phyloP scores from a whole-genome alignment of 2,113 vertebrate species.

The Illadopsis cleaveri region DNA sequence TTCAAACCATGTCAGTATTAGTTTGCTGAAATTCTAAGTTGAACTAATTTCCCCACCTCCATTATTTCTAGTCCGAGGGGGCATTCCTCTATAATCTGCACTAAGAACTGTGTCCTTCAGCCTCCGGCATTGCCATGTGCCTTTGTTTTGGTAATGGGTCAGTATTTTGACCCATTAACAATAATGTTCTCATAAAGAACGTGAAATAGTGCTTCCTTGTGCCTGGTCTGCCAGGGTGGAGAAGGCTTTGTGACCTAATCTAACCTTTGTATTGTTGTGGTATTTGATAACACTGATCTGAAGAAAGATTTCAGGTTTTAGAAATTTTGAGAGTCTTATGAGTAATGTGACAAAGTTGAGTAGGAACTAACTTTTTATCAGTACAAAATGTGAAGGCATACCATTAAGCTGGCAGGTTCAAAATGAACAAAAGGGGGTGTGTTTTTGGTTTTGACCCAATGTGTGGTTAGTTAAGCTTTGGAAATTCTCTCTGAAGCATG shows the following conservation, averaged over 20 bases:
- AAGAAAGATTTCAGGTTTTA: not conserved
- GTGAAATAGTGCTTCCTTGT: not conserved
- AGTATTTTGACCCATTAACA: not conserved
- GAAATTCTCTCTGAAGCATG: not conserved
- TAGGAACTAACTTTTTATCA: not conserved
- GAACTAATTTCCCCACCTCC: not conserved
- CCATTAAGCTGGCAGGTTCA: not conserved
- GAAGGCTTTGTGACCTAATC: not conserved
- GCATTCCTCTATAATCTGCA: not conserved
- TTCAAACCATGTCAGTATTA: not conserved
- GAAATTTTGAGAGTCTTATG: not conserved
- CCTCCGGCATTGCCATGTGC: not conserved
- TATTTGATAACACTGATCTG: not conserved
- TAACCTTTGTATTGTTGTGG: not conserved
- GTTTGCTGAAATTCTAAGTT: not conserved
- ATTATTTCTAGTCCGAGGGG: not conserved
- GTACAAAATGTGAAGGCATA: not conserved
- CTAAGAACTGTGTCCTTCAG: not conserved
- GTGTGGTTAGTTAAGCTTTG: not conserved
- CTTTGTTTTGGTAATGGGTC: not conserved
- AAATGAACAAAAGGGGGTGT: not conserved
- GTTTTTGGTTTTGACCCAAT: not conserved
- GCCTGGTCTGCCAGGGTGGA: not conserved
- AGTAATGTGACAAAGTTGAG: not conserved
- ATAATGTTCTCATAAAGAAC: not conserved